Evolutionary conservation across 2,113 vertebrate genomes (phyloP).

Genomic region (Mugil cephalus): DNA sequence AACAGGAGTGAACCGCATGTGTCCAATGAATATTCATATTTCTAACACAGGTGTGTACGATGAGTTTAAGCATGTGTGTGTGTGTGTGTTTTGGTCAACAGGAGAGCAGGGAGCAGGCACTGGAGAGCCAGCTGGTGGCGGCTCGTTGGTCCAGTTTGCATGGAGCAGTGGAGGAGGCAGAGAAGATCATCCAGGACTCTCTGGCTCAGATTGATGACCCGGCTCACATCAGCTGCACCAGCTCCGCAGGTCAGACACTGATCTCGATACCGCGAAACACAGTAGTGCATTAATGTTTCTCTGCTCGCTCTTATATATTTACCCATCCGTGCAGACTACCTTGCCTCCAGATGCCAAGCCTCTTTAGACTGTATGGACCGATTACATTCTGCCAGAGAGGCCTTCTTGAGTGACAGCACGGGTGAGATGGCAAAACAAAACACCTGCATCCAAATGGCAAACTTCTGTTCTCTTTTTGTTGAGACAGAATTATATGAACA

Average conservation of each 20-base stretch:
- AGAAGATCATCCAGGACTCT: constrained; percentile 89
- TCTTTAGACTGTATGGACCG: constrained; percentile 85
- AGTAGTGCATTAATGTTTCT: not conserved
- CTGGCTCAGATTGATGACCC: constrained; percentile 90
- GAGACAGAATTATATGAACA: too few species aligned
- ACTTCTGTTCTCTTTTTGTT: too few species aligned
- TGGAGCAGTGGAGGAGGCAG: constrained; percentile 81
- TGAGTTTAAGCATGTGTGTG: not conserved
- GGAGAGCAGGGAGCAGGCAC: constrained; percentile 84
- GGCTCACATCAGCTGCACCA: constrained; percentile 89
- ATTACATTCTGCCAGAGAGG: constrained; percentile 80
- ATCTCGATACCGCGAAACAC: not conserved
- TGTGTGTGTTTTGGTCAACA: constrained; percentile 57
- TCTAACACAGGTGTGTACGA: not conserved
- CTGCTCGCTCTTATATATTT: not conserved
- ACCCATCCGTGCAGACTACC: constrained; percentile 87
- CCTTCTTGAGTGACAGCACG: constrained; percentile 81
- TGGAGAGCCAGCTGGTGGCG: constrained; percentile 80
- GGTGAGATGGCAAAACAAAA: too few species aligned
- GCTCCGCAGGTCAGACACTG: constrained; percentile 88
- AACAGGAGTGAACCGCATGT: not conserved
- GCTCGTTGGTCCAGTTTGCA: constrained; percentile 85
- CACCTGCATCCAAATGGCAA: too few species aligned
- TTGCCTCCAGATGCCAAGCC: constrained; percentile 88
- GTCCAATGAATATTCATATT: not conserved